Evolutionary conservation across 2,113 vertebrate species (phyloP), one percentile per base, ranked within the genome.

Genomic region (Microcebus jonahi): DNA sequence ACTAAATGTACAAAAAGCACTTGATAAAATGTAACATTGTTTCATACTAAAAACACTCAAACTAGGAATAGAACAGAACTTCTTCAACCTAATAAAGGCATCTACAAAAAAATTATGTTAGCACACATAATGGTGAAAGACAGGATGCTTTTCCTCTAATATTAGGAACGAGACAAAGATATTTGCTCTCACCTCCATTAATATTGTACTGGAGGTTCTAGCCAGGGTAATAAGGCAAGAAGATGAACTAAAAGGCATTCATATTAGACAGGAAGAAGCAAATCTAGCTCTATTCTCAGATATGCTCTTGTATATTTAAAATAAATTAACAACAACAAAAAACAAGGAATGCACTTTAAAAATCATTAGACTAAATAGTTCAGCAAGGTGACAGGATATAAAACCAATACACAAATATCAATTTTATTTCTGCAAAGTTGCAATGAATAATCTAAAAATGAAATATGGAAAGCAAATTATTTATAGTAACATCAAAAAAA

Each of bases 211-310:
- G 57, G 53, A 90, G 53, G 81, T 31, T 90, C 23, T 84, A 67
- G 39, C 18, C 48, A 81, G 77, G 81, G 77, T 63, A 88, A 11
- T 45, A 42, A 68, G 55, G 20, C 57, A 75, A 88, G 50, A 97
- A 76, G 92, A 79, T 65, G 63, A 84, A 84, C 82, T 76, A 80
- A 88, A 81, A 90, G 48, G 12, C 20, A 92, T 75, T 8, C 29
- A 76, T 4, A 65, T n/a, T 42, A 27, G 82, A 91, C 86, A 92
- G 84, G 23, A 89, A 61, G 59, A 80, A 83, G 34, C 13, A 75
- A 90, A 90, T 81, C 76, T 34, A 90, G 21, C 31, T 96, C 34
- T 92, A 79, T 53, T 92, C 36, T 36, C 34, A 94, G 27, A 90
- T 29, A 59, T 48, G 25, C 15, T 94, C n/a, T 59, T 90, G 31